A percentile compares a stretch with the other conserved stretches of the same genome.
Evolutionary conservation across 2,888 invertebrate genomes (phyloP).

Genomic region (Thecophora atra): DNA sequence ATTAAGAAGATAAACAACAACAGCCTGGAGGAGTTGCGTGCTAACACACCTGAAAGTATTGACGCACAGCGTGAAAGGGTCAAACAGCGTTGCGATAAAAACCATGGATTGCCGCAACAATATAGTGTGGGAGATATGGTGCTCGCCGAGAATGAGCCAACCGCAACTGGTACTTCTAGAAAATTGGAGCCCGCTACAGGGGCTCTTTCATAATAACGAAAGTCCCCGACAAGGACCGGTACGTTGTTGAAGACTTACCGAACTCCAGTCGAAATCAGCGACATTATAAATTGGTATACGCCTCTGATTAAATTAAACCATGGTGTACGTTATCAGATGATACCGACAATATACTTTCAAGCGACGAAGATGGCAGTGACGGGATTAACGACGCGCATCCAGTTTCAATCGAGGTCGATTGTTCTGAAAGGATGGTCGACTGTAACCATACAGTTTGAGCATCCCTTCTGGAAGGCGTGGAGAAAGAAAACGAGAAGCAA

Average conservation of each 20-base stretch:
- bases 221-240: constrained; percentile 45
- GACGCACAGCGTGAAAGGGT: constrained; percentile 20
- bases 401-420: too few species aligned
- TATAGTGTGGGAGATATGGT: constrained; percentile 34
- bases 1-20: not conserved
- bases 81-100: constrained; percentile 38
- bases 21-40: not conserved
- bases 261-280: constrained; percentile 42
- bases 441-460: too few species aligned
- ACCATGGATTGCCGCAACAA: constrained; percentile 27
- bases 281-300: constrained; percentile 44
- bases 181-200: constrained; percentile 47
- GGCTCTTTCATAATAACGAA: constrained; percentile 46
- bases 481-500: too few species aligned
- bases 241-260: constrained; percentile 47
- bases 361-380: too few species aligned
- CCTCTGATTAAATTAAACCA: constrained; percentile 43
- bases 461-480: too few species aligned
- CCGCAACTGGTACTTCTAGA: constrained; percentile 39
- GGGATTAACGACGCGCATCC: too few species aligned
- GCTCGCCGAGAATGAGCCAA: constrained; percentile 38
- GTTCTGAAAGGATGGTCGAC: too few species aligned
- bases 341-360: too few species aligned
- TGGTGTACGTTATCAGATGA: not conserved
- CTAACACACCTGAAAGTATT: not conserved